These are phyloP conservation scores for Sorex araneus DNA, from an alignment of 2,113 vertebrate genomes.

Conservation along the genomic window DNA sequence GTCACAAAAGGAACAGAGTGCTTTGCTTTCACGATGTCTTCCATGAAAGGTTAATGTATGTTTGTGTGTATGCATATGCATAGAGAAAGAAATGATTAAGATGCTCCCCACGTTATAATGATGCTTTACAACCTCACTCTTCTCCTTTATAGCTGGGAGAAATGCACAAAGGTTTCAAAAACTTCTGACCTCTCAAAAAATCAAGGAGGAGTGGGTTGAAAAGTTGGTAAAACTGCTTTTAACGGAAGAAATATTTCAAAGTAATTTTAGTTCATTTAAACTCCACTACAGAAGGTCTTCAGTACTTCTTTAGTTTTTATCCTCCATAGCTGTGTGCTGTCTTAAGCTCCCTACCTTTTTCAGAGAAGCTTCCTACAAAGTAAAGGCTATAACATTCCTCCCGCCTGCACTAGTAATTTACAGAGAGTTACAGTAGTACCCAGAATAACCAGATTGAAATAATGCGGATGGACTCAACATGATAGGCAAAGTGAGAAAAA, in stretches of 20 bases:
- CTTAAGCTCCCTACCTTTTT: too few relatives aligned
- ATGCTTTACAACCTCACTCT: background rate
- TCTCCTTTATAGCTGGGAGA: background rate
- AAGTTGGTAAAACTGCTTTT: too few relatives aligned
- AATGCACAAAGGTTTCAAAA: too few relatives aligned
- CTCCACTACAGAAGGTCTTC: too few relatives aligned
- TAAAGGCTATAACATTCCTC: too few relatives aligned
- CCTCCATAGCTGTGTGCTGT: too few relatives aligned
- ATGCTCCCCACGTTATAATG: background rate
- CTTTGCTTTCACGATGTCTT: background rate
- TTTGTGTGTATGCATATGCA: background rate
- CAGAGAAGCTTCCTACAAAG: too few relatives aligned
- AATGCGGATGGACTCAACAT: background rate
- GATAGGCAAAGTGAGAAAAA: background rate
- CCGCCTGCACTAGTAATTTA: background rate
- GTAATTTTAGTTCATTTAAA: too few relatives aligned
- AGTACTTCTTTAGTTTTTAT: too few relatives aligned
- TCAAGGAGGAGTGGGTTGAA: too few relatives aligned
- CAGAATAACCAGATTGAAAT: background rate
- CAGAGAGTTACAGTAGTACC: background rate
- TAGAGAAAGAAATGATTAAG: background rate
- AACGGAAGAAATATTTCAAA: too few relatives aligned
- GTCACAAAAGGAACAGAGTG: background rate
- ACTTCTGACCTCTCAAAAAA: too few relatives aligned
- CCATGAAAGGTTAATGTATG: background rate